Evolutionary conservation across 2,113 vertebrate genomes (phyloP), one percentile per base, ranked within the genome.

Genomic region (Chloroceryle aenea): DNA sequence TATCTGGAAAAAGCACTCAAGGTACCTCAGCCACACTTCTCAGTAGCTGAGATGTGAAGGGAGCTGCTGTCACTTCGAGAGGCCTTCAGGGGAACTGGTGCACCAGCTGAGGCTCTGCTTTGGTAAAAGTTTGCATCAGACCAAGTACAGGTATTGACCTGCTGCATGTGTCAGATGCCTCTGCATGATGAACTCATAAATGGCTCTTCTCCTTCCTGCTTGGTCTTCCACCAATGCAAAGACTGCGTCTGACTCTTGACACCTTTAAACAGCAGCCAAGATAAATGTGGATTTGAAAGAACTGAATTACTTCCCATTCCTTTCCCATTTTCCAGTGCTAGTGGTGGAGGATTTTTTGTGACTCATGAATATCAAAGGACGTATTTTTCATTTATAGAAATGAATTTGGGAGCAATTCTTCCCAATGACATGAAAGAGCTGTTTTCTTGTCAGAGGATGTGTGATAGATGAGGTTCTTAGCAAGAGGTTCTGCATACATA

Each of bases 131-230:
- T 22, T 29, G 16, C 29, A 7, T n/a, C 26, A 67, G 32, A 52
- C 7, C 29, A 25, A 34, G 43, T 22, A 22, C 30, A 22, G 2
- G 2, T 22, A 10, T 5, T 20, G 58, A 55, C n/a, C 40, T 32
- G 32, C 27, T 48, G 0, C 6, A 19, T 0, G 4, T 32, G 29
- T 30, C 4, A 0, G 14, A 36, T 14, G 10, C 22, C 34, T 26
- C 34, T 66, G 6, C 11, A 7, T n/a, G 64, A 66, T 45, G 20
- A 69, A 13, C 14, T 55, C 45, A 34, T 32, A 27, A 58, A 73
- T 5, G 23, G 10, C 50, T 75, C 56, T 8, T 23, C 50, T 83
- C 20, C 34, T 30, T 43, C 69, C 36, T 36, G 6, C 53, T 53
- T 36, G 34, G 42, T 30, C 40, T 64, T 47, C 40, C 14, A 40